phyloP scores from a whole-genome alignment of 2,113 vertebrate genomes.

The Benthochromis sp. region DNA sequence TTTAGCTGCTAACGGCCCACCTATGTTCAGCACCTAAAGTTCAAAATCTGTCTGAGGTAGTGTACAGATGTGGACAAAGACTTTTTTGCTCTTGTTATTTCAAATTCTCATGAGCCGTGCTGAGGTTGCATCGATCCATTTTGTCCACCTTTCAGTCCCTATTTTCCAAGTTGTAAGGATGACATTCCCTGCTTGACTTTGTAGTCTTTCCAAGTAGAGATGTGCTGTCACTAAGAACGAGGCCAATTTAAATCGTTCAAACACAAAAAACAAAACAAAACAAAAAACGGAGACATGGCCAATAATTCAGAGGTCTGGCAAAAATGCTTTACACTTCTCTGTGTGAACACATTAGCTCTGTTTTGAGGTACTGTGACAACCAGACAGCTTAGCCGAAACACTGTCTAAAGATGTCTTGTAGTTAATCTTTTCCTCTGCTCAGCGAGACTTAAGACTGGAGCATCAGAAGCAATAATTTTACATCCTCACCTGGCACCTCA shows the following conservation, averaged over 20 bases:
- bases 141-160: background rate
- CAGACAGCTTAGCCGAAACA: background rate
- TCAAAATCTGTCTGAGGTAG: background rate
- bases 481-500: background rate
- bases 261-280: background rate
- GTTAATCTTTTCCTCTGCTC: background rate
- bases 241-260: background rate
- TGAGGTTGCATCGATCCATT: background rate
- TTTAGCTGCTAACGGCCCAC: background rate
- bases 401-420: background rate
- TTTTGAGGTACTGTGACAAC: background rate
- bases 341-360: background rate
- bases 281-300: background rate
- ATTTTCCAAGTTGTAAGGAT: background rate
- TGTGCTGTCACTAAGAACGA: background rate
- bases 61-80: background rate
- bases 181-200: background rate
- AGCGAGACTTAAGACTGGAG: background rate
- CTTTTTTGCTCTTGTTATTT: background rate
- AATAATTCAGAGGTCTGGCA: background rate
- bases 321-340: background rate
- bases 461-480: background rate
- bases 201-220: background rate
- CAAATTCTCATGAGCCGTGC: background rate
- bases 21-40: background rate